A percentile compares a stretch with the other conserved stretches of the same genome.
Conservation (phyloP, 1,140 invertebrate genomes). For the Pseudomyrmex flavicornis region DNA sequence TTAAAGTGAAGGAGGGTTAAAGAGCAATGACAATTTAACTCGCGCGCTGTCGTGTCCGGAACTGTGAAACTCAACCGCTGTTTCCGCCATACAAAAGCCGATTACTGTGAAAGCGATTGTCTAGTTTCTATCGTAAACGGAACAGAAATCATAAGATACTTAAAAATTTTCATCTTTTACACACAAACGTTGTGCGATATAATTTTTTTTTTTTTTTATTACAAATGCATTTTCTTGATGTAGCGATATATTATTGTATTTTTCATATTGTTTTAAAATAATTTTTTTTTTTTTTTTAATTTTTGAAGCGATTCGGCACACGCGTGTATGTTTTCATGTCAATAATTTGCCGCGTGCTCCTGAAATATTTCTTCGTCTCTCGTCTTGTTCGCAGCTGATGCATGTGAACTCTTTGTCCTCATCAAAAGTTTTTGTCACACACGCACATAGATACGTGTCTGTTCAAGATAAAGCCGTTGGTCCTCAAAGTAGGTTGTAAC, state of each 20-base stretch:
- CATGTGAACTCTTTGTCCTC: conserved; percentile 35
- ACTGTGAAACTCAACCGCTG: conserved; percentile 46
- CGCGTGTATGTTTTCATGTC: background rate
- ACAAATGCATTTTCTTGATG: background rate
- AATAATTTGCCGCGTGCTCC: background rate
- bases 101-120: conserved; percentile 30
- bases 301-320: background rate
- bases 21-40: conserved; percentile 40
- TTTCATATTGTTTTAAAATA: background rate
- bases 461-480: conserved; percentile 53
- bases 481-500: conserved; percentile 62
- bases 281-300: background rate
- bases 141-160: conserved; percentile 1
- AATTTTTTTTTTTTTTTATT: background rate
- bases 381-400: background rate
- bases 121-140: background rate
- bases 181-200: background rate
- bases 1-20: conserved; percentile 38
- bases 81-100: conserved; percentile 37
- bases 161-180: background rate
- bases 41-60: conserved; percentile 25
- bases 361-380: background rate
- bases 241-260: too few species aligned
- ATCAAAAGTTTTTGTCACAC: conserved; percentile 60
- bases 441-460: background rate